Conservation (phyloP, 2,888 invertebrate species). For the Thysanoteuthis rhombus region DNA sequence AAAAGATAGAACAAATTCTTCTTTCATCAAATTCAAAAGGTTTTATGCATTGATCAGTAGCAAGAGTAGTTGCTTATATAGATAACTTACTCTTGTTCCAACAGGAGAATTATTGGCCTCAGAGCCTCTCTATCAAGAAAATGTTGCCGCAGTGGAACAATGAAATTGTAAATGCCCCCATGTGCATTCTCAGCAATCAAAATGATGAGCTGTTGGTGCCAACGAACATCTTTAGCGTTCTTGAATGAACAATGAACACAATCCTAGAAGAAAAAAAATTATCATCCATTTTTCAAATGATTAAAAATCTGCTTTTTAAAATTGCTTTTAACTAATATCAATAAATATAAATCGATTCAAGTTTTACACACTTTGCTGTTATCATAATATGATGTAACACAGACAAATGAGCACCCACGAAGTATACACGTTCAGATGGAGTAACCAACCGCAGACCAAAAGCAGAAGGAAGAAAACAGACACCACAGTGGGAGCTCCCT, state of each 20-base stretch:
- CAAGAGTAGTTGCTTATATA: background rate
- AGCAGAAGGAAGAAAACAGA: too few relatives aligned
- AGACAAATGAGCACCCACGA: too few relatives aligned
- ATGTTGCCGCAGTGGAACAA: constrained; percentile 94
- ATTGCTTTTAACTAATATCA: too few relatives aligned
- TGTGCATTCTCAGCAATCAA: constrained; percentile 95
- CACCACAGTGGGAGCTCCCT: too few relatives aligned
- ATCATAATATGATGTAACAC: too few relatives aligned
- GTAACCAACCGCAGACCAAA: too few relatives aligned
- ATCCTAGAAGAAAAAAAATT: constrained; percentile 71
- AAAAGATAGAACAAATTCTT: background rate
- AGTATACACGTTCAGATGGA: too few relatives aligned
- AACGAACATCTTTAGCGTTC: constrained; percentile 90
- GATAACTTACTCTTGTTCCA: constrained; percentile 76
- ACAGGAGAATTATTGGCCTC: constrained; percentile 91
- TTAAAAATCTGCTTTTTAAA: too few relatives aligned
- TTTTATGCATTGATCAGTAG: too few relatives aligned
- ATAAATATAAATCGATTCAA: too few relatives aligned
- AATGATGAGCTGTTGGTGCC: constrained; percentile 97
- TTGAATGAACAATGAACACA: constrained; percentile 93
- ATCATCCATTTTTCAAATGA: too few relatives aligned
- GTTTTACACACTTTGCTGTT: too few relatives aligned
- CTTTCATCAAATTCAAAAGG: background rate
- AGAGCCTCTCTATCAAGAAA: constrained; percentile 91
- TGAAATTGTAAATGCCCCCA: constrained; percentile 97